Percentiles rank a stretch among this genome's conserved stretches.
Conservation (phyloP, 2,888 invertebrate genomes). For the Ganaspis brasiliensis region DNA sequence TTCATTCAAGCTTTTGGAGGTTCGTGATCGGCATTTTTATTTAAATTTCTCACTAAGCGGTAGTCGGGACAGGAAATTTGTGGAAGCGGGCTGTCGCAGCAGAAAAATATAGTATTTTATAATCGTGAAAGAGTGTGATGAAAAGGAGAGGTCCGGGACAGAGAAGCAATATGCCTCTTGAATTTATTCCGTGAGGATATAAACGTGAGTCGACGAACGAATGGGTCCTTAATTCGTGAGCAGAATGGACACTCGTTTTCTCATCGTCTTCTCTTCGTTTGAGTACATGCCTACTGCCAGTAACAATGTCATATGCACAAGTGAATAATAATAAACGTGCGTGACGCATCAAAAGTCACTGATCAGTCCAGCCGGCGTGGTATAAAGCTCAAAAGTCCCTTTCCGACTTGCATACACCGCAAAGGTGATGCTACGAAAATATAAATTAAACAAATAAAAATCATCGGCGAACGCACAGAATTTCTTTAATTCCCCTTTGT, state of each 20-base stretch:
- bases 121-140: conserved; percentile 9
- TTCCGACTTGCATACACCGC: conserved; percentile 19
- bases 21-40: conserved; percentile 40
- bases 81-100: neutral
- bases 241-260: conserved; percentile 34
- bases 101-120: conserved; percentile 3
- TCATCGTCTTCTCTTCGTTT: conserved; percentile 31
- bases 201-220: conserved; percentile 44
- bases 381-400: conserved; percentile 24
- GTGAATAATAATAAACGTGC: conserved; percentile 44
- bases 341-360: conserved; percentile 44
- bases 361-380: conserved; percentile 21
- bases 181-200: conserved; percentile 23
- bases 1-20: conserved; percentile 30
- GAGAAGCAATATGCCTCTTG: conserved; percentile 16
- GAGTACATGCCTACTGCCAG: conserved; percentile 25
- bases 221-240: conserved; percentile 45
- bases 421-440: conserved; percentile 39
- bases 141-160: conserved; percentile 6
- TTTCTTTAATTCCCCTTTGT: conserved; percentile 43
- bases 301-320: conserved; percentile 40
- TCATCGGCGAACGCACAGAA: conserved; percentile 26
- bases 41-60: conserved; percentile 14
- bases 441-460: conserved; percentile 44
- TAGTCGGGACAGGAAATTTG: conserved; percentile 16